Evolutionary conservation across 1,140 invertebrate genomes (phyloP).

Genomic region (Paramacrobiotus metropolitanus): DNA sequence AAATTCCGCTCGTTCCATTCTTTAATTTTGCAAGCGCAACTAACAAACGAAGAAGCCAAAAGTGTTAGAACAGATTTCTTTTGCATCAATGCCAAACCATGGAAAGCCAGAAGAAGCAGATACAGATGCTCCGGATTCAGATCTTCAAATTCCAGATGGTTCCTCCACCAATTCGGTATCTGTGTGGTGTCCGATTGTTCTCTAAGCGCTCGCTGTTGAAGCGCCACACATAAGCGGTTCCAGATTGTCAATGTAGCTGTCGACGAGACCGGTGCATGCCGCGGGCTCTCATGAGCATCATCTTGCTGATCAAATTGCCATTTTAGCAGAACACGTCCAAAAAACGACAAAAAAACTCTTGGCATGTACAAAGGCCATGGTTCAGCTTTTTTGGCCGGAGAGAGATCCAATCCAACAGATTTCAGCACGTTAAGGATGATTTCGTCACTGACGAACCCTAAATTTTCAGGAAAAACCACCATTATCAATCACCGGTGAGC

Average conservation of each 20-base stretch:
- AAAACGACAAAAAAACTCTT: neutral
- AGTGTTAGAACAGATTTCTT: constrained; percentile 71
- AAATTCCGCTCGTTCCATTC: constrained; percentile 20
- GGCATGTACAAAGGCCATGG: neutral
- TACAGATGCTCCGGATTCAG: constrained; percentile 88
- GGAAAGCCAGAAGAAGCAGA: constrained; percentile 70
- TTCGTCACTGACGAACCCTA: constrained; percentile 1
- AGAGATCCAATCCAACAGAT: neutral
- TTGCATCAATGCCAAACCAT: constrained; percentile 78
- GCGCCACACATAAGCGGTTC: neutral
- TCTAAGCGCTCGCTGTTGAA: neutral
- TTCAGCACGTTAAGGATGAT: neutral
- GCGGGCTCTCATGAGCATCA: neutral
- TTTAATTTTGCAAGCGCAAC: constrained; percentile 11
- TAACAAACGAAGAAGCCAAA: constrained; percentile 22
- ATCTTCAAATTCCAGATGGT: constrained; percentile 31
- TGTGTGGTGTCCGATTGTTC: neutral
- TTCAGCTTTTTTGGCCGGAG: neutral
- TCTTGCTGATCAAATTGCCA: constrained; percentile 4
- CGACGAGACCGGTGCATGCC: neutral
- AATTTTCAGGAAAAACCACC: neutral
- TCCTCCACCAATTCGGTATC: neutral
- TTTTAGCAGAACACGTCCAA: neutral
- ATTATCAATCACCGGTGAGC: neutral
- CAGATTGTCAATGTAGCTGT: neutral